Conservation (phyloP, 2,888 invertebrate species). For the Amblyjoppa fuscipennis region DNA sequence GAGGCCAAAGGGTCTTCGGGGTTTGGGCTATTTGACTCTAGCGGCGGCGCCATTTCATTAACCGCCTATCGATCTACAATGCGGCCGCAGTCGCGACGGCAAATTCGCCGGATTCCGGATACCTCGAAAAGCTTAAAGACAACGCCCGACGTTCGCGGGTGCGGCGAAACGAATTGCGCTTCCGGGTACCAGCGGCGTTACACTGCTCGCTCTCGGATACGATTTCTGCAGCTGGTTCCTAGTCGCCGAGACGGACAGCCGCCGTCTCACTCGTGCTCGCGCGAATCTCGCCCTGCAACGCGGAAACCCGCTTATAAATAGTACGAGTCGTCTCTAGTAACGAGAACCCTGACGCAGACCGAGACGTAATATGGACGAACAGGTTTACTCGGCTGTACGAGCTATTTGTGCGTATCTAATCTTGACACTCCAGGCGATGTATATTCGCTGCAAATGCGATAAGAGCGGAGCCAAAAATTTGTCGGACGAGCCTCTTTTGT, state of each 20-base stretch:
- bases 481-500: not conserved
- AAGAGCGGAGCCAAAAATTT: not conserved
- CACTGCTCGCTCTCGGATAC: slow-evolving; percentile 22
- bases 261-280: slow-evolving; percentile 28
- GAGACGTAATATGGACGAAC: slow-evolving; percentile 60
- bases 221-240: slow-evolving; percentile 35
- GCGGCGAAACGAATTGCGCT: slow-evolving; percentile 16
- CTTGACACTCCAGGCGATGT: slow-evolving; percentile 14
- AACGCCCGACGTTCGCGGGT: not conserved
- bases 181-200: not conserved
- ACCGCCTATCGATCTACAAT: slow-evolving; percentile 43
- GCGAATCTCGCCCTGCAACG: slow-evolving; percentile 67
- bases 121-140: not conserved
- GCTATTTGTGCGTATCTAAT: slow-evolving; percentile 23
- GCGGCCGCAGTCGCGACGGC: not conserved
- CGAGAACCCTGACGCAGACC: slow-evolving; percentile 58
- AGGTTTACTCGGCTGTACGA: slow-evolving; percentile 37
- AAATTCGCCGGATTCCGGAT: not conserved
- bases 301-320: slow-evolving; percentile 81
- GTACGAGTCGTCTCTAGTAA: slow-evolving; percentile 65
- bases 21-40: slow-evolving; percentile 23
- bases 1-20: slow-evolving; percentile 54
- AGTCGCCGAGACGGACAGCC: slow-evolving; percentile 12
- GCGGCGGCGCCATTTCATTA: slow-evolving; percentile 1
- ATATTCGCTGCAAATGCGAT: not conserved